These are phyloP conservation scores for Ichneumoninae sp. DNA, from an alignment of 2,888 invertebrate genomes.

Conservation along the genomic window DNA sequence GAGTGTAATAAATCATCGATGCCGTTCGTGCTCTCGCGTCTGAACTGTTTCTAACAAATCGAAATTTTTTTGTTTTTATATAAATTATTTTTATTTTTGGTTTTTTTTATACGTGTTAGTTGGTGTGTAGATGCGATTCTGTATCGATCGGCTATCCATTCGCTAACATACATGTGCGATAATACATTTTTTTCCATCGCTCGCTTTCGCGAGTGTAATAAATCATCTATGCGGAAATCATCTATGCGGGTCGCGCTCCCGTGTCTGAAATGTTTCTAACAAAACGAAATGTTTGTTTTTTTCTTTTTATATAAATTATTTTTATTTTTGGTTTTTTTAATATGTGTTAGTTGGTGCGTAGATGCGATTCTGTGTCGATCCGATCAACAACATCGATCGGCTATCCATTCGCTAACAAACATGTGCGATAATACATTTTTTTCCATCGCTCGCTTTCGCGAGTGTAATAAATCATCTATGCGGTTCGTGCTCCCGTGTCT, in stretches of 20 bases:
- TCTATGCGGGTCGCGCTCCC: too few relatives aligned
- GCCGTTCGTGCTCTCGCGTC: too few relatives aligned
- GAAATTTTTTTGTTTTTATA: too few relatives aligned
- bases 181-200: background rate
- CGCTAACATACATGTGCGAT: background rate
- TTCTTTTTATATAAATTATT: too few relatives aligned
- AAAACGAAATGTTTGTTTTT: too few relatives aligned
- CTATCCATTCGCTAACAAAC: constrained; percentile 16
- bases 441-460: constrained; percentile 1
- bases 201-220: background rate
- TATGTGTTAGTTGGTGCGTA: background rate
- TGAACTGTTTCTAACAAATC: too few relatives aligned
- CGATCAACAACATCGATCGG: constrained; percentile 17
- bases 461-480: background rate
- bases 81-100: too few relatives aligned
- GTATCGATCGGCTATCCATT: constrained; percentile 3
- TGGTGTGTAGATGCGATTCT: background rate
- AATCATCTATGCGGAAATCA: background rate
- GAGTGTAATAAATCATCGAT: background rate
- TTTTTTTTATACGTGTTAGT: background rate
- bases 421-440: constrained; percentile 1
- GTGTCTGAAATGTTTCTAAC: too few relatives aligned
- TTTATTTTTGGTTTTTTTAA: too few relatives aligned
- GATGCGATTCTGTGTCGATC: background rate
- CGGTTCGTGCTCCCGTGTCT: too few relatives aligned